Evolutionary conservation across 2,113 vertebrate genomes (phyloP), one percentile per base, ranked within the genome.

Genomic region (Sinocyclocheilus rhinocerous): DNA sequence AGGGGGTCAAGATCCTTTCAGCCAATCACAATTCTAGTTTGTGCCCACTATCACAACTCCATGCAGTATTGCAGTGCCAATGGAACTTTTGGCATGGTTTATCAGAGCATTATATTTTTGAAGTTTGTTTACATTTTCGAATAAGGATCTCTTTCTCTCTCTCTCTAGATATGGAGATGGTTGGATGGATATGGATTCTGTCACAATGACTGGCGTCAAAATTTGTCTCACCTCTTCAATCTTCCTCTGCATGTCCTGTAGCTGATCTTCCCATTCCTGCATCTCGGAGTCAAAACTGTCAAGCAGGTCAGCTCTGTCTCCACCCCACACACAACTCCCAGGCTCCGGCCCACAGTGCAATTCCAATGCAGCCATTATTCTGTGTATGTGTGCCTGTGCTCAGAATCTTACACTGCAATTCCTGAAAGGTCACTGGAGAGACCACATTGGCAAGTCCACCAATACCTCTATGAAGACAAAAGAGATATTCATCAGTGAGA

Each of bases 221-320:
- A 16, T 61, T 24, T 69, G 2, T 61, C 84, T 84, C 94, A 98
- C 98, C 97, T 99, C 96, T 93, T 99, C 98, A 29, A 99, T 99
- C 93, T 99, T 97, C 91, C 87, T 97, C 93, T 99, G 98, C 94
- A 99, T 97, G 89, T 97, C 95, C 89, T 97, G 97, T 93, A 98
- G 97, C 61, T 99, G 97, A 88, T 96, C 96, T 93, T 99, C 98
- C 98, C 98, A 99, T 90, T 99, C 97, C 89, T 97, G 97, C 91
- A 98, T 96, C 93, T 99, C 98, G 0, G 93, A 97, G 94, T 99
- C 98, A 81, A 99, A 99, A 92, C 95, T 96, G 92, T 98, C 97
- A 93, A 96, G 92, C 84, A 96, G 88, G 81, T 98, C 97, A 75
- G 95, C 94, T 89, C 96, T 96, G 83, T 98, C 97, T 86, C 94